Base-by-base conservation (phyloP, 2,888 invertebrate genomes). In the Pemphredon lugubris region DNA sequence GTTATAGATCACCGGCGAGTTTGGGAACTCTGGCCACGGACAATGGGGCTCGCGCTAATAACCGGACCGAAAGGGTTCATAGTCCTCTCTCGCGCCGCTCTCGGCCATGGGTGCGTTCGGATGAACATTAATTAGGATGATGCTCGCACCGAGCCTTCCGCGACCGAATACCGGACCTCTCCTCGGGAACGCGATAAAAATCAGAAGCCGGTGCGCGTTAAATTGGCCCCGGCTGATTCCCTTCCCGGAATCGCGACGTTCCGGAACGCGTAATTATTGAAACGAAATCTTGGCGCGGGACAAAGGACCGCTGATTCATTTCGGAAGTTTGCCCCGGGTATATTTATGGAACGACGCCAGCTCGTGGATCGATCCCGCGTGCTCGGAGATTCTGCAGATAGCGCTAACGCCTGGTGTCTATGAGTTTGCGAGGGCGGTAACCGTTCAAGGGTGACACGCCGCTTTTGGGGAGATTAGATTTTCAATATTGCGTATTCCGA, bases 41-140 rank as follows among this genome's bases (percentile, higher is more conserved):
- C 73, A 77, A 77, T 77, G 57, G 59, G 11, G 18, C 34, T 57
- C 20, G 13, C 40, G 45, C 63, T 55, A 64, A 58, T 73, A 70
- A 75, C 59, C 55, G 23, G 50, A 55, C 34, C 13, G 34, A 18
- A 50, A 48, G 45, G n/a, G n/a, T 47, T 37, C 48, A 37, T 21
- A 53, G 53, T 37, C n/a, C 48, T 18, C 40, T n/a, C n/a, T n/a
- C n/a, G n/a, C n/a, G 30, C 44, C 48, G 48, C 55, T 53, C 45
- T 34, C 3, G 5, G 14, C 21, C 50, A 13, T 7, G 20, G 32
- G 32, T 32, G 23, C 14, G 14, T 40, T 30, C 37, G 47, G 14
- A 16, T 11, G 39, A 63, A 63, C 64, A 64, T 76, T 76, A 73
- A 73, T 76, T 71, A 59, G 70, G 30, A 60, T 45, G 44, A 30